A percentile compares a stretch with the other conserved stretches of the same genome.
Evolutionary conservation across 2,797 vertebrate genomes (phyloP).

Genomic region (Knipowitschia caucasica): DNA sequence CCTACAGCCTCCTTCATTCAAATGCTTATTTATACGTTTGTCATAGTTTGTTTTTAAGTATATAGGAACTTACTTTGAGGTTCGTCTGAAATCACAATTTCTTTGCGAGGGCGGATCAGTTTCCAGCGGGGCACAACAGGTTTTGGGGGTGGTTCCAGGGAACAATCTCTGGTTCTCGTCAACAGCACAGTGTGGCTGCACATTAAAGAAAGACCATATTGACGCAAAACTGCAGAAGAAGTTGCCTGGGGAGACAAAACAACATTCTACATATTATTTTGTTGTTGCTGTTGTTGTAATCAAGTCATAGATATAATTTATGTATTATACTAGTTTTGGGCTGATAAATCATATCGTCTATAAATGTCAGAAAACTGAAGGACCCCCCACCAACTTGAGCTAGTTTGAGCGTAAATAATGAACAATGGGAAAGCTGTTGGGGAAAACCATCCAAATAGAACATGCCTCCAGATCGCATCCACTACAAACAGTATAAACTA

Average conservation of each 20-base stretch:
- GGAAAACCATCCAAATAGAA: slow-evolving; percentile 46
- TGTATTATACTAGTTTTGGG: background rate
- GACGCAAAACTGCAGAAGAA: slow-evolving; percentile 83
- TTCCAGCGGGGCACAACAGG: slow-evolving; percentile 82
- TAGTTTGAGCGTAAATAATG: slow-evolving; percentile 44
- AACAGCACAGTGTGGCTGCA: slow-evolving; percentile 84
- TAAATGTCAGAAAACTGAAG: background rate
- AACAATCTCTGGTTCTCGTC: slow-evolving; percentile 83
- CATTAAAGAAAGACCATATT: slow-evolving; percentile 81
- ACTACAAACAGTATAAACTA: slow-evolving; percentile 27
- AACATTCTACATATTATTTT: background rate
- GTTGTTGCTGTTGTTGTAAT: background rate
- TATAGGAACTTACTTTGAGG: slow-evolving; percentile 73
- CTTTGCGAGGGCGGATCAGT: slow-evolving; percentile 80
- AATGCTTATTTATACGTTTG: slow-evolving; percentile 12
- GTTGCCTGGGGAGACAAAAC: slow-evolving; percentile 67
- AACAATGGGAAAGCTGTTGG: slow-evolving; percentile 41
- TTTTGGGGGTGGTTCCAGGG: slow-evolving; percentile 69
- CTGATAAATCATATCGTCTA: background rate
- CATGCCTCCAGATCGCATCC: slow-evolving; percentile 38
- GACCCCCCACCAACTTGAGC: slow-evolving; percentile 23
- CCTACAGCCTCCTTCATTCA: slow-evolving; percentile 33
- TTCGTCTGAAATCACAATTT: slow-evolving; percentile 78
- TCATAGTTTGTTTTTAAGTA: background rate
- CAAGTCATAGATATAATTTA: background rate